Percentiles rank a stretch among this genome's conserved stretches.
Evolutionary conservation across 2,113 vertebrate genomes (phyloP).

Genomic region (Rallus limicola): DNA sequence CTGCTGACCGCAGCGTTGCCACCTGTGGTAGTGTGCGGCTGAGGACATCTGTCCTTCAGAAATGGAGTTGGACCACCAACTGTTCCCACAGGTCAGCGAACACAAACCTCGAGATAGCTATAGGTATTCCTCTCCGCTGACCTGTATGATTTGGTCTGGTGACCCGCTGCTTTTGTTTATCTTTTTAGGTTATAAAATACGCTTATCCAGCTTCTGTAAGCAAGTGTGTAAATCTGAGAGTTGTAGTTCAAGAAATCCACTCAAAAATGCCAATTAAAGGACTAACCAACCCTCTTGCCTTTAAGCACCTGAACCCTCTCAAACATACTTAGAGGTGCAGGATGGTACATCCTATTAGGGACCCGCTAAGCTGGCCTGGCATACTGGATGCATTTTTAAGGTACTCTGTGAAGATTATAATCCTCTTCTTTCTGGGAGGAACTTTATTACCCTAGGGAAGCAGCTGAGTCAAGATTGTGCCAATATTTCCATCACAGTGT

Average conservation of each 20-base stretch:
- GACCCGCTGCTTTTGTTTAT: constrained; percentile 64
- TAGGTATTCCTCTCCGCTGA: constrained; percentile 66
- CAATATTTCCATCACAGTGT: constrained; percentile 55
- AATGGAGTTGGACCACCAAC: constrained; percentile 44
- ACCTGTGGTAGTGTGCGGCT: neutral
- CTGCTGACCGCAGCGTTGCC: neutral
- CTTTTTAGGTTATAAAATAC: constrained; percentile 48
- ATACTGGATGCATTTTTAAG: constrained; percentile 1
- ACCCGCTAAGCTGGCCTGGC: neutral
- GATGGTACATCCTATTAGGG: constrained; percentile 17
- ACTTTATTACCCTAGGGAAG: constrained; percentile 60
- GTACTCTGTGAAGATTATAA: constrained; percentile 40
- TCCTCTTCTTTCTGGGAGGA: constrained; percentile 47
- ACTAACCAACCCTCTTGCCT: neutral
- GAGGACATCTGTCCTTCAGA: constrained; percentile 51
- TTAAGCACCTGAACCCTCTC: constrained; percentile 11
- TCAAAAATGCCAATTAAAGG: neutral
- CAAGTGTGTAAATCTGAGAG: neutral
- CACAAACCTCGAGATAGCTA: neutral
- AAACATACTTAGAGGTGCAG: constrained; percentile 17
- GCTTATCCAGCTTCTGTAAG: constrained; percentile 49
- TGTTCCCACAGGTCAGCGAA: constrained; percentile 56
- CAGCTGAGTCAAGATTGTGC: constrained; percentile 55
- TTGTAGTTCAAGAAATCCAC: neutral
- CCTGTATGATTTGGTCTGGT: constrained; percentile 62